A percentile compares a stretch with the other conserved stretches of the same genome.
These are phyloP conservation scores for Eulemur rubriventer DNA, from an alignment of 2,797 vertebrate species.

Conservation along the genomic window DNA sequence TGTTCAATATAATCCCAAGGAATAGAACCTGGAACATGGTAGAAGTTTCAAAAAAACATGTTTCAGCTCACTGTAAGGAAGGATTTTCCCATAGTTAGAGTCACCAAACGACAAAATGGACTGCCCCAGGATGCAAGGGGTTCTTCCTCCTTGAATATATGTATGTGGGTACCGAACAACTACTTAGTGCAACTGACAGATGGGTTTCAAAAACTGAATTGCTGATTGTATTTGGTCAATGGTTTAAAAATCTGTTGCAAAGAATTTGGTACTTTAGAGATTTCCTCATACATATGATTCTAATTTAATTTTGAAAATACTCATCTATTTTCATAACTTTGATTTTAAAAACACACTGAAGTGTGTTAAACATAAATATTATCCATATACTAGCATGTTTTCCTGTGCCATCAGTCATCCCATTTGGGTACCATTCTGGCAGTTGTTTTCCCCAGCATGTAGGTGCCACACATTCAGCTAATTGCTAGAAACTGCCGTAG, in stretches of 20 bases:
- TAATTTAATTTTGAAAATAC: constrained; percentile 37
- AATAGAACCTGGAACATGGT: not conserved
- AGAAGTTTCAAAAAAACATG: not conserved
- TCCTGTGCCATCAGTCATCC: not conserved
- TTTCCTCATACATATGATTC: not conserved
- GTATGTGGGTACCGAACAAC: not conserved
- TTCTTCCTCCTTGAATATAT: not conserved
- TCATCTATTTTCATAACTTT: constrained; percentile 32
- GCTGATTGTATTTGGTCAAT: not conserved
- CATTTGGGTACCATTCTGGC: not conserved
- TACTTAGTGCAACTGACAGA: not conserved
- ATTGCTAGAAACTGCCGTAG: not conserved
- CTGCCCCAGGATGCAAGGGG: not conserved
- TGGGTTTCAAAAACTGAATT: not conserved
- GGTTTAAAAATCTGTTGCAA: not conserved
- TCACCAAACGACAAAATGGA: not conserved
- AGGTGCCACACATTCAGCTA: not conserved
- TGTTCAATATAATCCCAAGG: not conserved
- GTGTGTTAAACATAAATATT: not conserved
- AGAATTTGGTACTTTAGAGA: not conserved
- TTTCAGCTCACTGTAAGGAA: not conserved
- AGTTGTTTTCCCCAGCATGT: not conserved
- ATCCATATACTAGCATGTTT: not conserved
- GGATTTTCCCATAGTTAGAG: not conserved
- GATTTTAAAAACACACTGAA: constrained; percentile 31